Evolutionary conservation across 2,797 vertebrate genomes (phyloP).

Genomic region (Hydrophis major): DNA sequence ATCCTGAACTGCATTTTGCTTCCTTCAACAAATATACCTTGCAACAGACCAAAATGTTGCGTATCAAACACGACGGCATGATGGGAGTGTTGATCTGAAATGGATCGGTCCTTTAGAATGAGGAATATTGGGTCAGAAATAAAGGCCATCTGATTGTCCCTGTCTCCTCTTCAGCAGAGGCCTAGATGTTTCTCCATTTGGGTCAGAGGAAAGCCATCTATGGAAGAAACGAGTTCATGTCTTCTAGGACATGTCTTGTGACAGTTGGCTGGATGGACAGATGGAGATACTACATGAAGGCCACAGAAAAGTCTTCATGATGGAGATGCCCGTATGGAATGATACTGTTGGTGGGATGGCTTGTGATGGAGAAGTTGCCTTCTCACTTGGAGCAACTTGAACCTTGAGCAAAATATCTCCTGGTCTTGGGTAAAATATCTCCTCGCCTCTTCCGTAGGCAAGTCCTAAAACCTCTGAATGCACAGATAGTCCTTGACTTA

Average conservation of each 20-base stretch:
- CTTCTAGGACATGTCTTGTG: too few relatives aligned
- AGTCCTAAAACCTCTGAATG: background rate
- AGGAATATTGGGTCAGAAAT: background rate
- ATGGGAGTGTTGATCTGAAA: background rate
- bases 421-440: background rate
- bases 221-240: background rate
- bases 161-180: background rate
- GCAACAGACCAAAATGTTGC: background rate
- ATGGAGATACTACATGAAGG: background rate
- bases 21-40: background rate
- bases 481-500: background rate
- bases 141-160: background rate
- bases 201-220: background rate
- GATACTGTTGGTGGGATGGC: slow-evolving; percentile 1
- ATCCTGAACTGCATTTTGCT: background rate
- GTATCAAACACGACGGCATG: background rate
- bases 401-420: background rate
- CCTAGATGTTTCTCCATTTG: background rate
- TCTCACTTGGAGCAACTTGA: slow-evolving; percentile 19
- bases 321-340: background rate
- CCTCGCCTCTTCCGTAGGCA: background rate
- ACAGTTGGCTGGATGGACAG: background rate
- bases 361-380: background rate
- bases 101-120: background rate
- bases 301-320: background rate